Base-by-base conservation (phyloP, 2,888 invertebrate genomes). In the Teleiodes luculella region DNA sequence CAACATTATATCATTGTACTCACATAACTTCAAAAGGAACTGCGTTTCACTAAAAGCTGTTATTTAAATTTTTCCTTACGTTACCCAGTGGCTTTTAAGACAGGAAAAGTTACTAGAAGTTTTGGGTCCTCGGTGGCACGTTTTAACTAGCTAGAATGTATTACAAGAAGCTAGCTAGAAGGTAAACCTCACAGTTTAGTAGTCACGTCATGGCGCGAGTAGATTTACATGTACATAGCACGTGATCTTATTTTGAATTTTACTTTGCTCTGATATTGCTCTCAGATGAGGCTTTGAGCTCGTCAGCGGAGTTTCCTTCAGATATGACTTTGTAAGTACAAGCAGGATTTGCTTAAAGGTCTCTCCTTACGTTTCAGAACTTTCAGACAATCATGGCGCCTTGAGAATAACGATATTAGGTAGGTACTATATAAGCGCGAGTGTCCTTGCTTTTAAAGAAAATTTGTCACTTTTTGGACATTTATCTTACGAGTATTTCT, bases 171-270 rank as follows among this genome's bases (percentile, higher is more conserved):
- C 43, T 28, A 43, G 43, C 20, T 11, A n/a, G 33, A 63, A 65
- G 61, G 72, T 70, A 61, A 66, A 67, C 68, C 65, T 68, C 65
- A 72, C 60, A 65, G 64, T 70, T 82, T 76, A 64, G 72, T 45
- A 86, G 72, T 76, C 80, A 52, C 58, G 69, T 67, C 83, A 83
- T 80, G 81, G 61, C 65, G 67, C 83, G 80, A 85, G 86, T 86
- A 84, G 81, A 86, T 86, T 86, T 85, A 84, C 86, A 83, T 86
- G 86, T 85, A 67, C 66, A 62, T 43, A 67, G 80, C 70, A 80
- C 86, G 86, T 86, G 86, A 84, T 78, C 77, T 70, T 82, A 83
- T 84, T 84, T 82, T 72, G 77, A 82, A 86, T 83, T 78, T 83
- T 68, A 67, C 69, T 70, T 62, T 57, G 65, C 65, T 62, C 64